Conservation (phyloP, 2,797 vertebrate species). For the Notoglanidium macrostoma region DNA sequence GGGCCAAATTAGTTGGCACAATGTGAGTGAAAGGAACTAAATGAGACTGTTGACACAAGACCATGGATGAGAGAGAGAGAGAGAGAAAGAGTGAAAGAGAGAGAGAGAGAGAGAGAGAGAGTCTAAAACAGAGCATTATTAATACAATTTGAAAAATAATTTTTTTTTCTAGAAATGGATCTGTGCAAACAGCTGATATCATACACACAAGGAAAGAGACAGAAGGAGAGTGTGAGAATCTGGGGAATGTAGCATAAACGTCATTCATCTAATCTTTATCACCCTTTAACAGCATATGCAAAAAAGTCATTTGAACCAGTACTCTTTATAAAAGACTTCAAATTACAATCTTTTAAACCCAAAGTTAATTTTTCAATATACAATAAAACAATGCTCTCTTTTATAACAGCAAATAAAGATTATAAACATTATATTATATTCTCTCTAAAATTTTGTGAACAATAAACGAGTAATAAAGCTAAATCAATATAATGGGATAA, state of each 20-base stretch:
- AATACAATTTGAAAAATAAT: neutral
- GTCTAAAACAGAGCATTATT: neutral
- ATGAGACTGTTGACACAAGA: slow-evolving; percentile 1
- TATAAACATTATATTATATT: neutral
- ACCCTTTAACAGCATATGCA: slow-evolving; percentile 1
- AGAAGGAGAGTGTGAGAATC: neutral
- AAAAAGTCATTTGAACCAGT: slow-evolving; percentile 16
- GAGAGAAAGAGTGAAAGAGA: neutral
- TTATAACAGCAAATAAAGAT: neutral
- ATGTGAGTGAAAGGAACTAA: neutral
- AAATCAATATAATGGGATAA: slow-evolving; percentile 25
- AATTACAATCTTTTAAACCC: neutral
- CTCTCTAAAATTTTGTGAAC: neutral
- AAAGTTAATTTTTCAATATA: neutral
- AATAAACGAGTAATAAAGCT: neutral
- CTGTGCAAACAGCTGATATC: slow-evolving; percentile 10
- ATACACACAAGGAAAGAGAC: neutral
- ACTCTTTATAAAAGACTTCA: neutral
- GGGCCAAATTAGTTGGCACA: neutral
- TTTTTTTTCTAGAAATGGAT: neutral
- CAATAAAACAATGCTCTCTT: neutral
- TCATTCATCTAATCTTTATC: slow-evolving; percentile 6
- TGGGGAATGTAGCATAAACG: slow-evolving; percentile 20
- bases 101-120: slow-evolving; percentile 1
- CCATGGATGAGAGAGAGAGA: neutral